Conservation (phyloP, 2,797 vertebrate species). For the Coccyzus lansbergi region DNA sequence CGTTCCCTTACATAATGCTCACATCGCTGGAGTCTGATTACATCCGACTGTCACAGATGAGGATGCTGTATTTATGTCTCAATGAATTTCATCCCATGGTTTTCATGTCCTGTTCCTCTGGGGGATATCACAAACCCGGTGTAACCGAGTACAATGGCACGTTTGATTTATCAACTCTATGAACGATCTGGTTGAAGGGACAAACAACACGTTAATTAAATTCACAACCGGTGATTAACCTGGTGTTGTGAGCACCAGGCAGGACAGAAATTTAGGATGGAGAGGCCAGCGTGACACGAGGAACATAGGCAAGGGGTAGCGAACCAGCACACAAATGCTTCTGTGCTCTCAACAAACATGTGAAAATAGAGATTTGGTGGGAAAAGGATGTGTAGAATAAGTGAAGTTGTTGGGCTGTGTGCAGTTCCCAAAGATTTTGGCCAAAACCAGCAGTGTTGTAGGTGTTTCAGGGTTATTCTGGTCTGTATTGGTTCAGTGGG, state of each 20-base stretch:
- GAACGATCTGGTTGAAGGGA: neutral
- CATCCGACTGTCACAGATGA: neutral
- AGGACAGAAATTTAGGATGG: neutral
- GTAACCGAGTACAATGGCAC: neutral
- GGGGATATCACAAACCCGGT: neutral
- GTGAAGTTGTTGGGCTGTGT: neutral
- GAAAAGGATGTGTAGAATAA: neutral
- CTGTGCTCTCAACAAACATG: accelerated
- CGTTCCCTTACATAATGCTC: neutral
- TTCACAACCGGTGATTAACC: neutral
- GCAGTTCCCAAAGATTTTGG: accelerated
- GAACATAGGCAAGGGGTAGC: neutral
- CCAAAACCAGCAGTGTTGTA: neutral
- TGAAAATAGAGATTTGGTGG: neutral
- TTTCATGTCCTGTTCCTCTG: neutral
- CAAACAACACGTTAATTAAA: slow-evolving; percentile 4
- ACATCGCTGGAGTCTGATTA: neutral
- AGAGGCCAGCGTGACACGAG: neutral
- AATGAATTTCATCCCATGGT: neutral
- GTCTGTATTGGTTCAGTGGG: neutral
- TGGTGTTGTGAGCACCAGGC: neutral
- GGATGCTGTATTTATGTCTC: slow-evolving; percentile 2
- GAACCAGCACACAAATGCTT: accelerated
- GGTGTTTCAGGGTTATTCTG: neutral
- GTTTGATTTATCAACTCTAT: neutral